These are phyloP conservation scores for Austrolebias charrua DNA, from an alignment of 2,797 vertebrate genomes.

Conservation along the genomic window DNA sequence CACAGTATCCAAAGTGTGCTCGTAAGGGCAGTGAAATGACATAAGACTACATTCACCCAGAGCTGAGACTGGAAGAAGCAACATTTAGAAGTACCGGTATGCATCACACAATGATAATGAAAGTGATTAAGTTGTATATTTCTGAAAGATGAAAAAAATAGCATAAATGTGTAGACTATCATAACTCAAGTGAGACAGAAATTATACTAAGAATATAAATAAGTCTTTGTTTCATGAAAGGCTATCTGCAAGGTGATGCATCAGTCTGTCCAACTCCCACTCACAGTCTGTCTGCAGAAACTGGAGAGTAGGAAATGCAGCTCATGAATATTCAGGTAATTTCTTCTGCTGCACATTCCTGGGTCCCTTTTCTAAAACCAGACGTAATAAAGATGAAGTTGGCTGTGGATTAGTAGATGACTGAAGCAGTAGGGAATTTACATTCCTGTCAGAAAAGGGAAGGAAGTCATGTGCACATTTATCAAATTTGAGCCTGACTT, in stretches of 20 bases:
- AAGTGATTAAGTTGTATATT: not conserved
- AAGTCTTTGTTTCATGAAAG: not conserved
- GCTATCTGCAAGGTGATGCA: slow-evolving; percentile 1
- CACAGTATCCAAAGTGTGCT: too few relatives aligned
- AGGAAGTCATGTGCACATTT: too few relatives aligned
- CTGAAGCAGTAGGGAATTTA: too few relatives aligned
- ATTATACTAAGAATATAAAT: not conserved
- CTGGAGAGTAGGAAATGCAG: not conserved
- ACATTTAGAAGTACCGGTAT: too few relatives aligned
- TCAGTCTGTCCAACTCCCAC: not conserved
- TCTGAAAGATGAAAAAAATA: not conserved
- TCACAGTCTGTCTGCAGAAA: slow-evolving; percentile 1
- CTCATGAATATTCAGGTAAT: not conserved
- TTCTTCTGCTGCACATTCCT: not conserved
- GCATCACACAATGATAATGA: too few relatives aligned
- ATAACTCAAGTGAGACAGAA: not conserved
- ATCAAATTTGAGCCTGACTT: too few relatives aligned
- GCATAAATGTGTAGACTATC: not conserved
- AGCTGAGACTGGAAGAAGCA: too few relatives aligned
- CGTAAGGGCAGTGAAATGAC: too few relatives aligned
- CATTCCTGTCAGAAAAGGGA: too few relatives aligned
- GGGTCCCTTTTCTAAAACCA: not conserved
- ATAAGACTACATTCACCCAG: too few relatives aligned
- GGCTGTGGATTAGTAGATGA: too few relatives aligned
- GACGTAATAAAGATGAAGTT: too few relatives aligned